Evolutionary conservation across 2,888 invertebrate species (phyloP), one percentile per base, ranked within the genome.

Genomic region (Saturnia pavonia): DNA sequence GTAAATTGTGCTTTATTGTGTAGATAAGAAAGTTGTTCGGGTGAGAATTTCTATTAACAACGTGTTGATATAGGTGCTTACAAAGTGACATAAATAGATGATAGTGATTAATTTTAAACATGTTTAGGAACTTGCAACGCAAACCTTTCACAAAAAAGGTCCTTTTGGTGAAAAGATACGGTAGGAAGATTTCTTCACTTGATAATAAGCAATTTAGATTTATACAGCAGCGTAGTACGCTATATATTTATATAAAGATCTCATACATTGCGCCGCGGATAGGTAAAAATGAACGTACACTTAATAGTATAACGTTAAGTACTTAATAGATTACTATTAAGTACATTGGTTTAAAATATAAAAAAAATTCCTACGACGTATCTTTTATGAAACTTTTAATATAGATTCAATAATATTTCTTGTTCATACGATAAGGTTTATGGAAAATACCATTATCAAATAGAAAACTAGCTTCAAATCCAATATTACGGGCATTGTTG

Each of bases 1-100:
- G 57, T 12, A 60, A 27, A 60, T 60, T 9, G 57, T 60, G 57
- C 57, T 60, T 25, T 60, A 60, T 27, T 19, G 57, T 60, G 57
- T 4, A 25, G 0, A 27, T 1, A n/a, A 22, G 22, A 54, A 6
- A 54, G 57, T 51, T 19, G 48, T 14, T 60, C 14, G 25, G 57
- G 57, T 60, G 57, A 40, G 57, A 60, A 0, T 60, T 60, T 14
- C 27, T 27, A 60, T 27, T 27, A 25, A 27, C 25, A 60, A 27
- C 57, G 57, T 60, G 57, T 22, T 22, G 9, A n/a, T 27, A 60
- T 19, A 60, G 14, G 57, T 60, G 57, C 25, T 60, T 54, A 11
- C 22, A 22, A 54, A 54, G 22, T 54, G 54, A 11, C 6, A 54
- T 22, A 54, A 54, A 54, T 22, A 22, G 22, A 54, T 11, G 7